These are phyloP conservation scores for Arion vulgaris DNA, from an alignment of 1,140 invertebrate genomes.

Conservation along the genomic window DNA sequence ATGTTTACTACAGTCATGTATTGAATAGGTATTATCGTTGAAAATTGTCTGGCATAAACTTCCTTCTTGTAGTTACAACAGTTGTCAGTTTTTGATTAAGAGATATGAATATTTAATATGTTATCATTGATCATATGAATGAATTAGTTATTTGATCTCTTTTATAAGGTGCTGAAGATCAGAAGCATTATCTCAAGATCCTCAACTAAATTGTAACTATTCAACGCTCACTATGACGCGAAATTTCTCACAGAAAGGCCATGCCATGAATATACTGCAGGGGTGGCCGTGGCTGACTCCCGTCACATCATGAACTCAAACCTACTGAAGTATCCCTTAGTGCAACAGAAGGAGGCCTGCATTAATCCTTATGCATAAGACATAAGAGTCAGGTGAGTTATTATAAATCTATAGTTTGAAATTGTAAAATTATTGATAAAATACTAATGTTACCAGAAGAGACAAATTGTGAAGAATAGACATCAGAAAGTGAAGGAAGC, in stretches of 20 bases:
- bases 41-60: too few relatives aligned
- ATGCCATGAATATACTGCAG: constrained; percentile 98
- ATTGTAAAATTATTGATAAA: too few relatives aligned
- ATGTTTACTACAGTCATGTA: too few relatives aligned
- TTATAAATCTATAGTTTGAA: neutral
- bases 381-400: constrained; percentile 73
- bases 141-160: neutral
- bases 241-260: constrained; percentile 94
- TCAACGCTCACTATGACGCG: constrained; percentile 94
- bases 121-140: too few relatives aligned
- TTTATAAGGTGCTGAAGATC: constrained; percentile 85
- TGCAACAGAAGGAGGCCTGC: constrained; percentile 95
- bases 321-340: constrained; percentile 92
- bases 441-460: too few relatives aligned
- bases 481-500: too few relatives aligned
- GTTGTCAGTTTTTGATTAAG: too few relatives aligned
- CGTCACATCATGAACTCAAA: constrained; percentile 97
- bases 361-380: constrained; percentile 96
- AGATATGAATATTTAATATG: too few relatives aligned
- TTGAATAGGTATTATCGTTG: too few relatives aligned
- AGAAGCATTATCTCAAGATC: constrained; percentile 93
- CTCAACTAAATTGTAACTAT: constrained; percentile 98
- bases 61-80: too few relatives aligned
- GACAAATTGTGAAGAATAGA: too few relatives aligned
- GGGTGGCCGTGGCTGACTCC: constrained; percentile 98